Percentiles rank a stretch among this genome's conserved stretches.
phyloP scores from a whole-genome alignment of 2,888 invertebrate genomes.

The Parascotia fuliginaria region DNA sequence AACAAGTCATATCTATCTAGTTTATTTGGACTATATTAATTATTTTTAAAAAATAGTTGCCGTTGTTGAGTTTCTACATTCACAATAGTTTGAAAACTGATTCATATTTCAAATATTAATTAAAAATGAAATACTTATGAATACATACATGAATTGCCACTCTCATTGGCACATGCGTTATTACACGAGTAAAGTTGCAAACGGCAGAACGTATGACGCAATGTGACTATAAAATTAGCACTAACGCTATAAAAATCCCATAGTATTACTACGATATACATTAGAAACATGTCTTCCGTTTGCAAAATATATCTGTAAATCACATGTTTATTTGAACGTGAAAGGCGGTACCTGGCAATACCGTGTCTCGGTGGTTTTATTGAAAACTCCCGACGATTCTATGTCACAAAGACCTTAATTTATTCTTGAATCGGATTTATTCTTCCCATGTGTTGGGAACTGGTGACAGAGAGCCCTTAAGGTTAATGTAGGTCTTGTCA shows the following conservation, averaged over 20 bases:
- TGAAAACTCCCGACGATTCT: conserved; percentile 66
- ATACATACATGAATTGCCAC: too few species aligned
- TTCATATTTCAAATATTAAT: too few species aligned
- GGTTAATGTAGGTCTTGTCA: conserved; percentile 82
- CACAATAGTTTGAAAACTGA: too few species aligned
- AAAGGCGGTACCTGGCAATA: conserved; percentile 55
- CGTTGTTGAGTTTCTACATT: too few species aligned
- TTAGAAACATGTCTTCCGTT: conserved; percentile 37
- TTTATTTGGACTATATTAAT: too few species aligned
- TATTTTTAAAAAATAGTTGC: too few species aligned
- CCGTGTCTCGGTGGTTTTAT: conserved; percentile 51
- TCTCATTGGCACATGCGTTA: too few species aligned
- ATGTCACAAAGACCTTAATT: conserved; percentile 80
- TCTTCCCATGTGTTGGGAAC: conserved; percentile 69
- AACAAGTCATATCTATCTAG: too few species aligned
- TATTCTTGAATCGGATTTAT: conserved; percentile 82
- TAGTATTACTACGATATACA: conserved; percentile 25
- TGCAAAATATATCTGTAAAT: conserved; percentile 58
- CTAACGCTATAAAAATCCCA: conserved; percentile 8
- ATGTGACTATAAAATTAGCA: too few species aligned
- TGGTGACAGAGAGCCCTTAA: conserved; percentile 78
- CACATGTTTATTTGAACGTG: conserved; percentile 61
- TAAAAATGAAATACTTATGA: too few species aligned
- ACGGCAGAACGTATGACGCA: too few species aligned
- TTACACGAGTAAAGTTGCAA: too few species aligned